Base-by-base conservation (phyloP, 1,140 invertebrate species). In the Propsilocerus akamusi region DNA sequence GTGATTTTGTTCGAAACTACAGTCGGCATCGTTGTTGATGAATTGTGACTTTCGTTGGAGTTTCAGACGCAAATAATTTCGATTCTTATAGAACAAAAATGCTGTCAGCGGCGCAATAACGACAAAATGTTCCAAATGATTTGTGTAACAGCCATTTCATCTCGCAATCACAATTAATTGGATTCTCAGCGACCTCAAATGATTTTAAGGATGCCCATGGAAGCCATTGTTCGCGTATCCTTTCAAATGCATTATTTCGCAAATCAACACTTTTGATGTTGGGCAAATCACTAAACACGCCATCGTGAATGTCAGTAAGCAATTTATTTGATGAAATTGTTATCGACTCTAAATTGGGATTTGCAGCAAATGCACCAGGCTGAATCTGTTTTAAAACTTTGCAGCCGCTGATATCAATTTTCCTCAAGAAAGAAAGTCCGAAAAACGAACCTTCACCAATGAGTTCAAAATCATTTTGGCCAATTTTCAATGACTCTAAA, bases 151-250 rank as follows among this genome's bases (percentile, higher is more conserved):
- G 14, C 84, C 84, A 88, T 14, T 82, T 62, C 2, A 86, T 57
- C 51, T 75, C 72, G 55, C 85, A 87, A 53, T 77, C 76, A 60
- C 85, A 88, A 26, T 75, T 62, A n/a, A 88, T 62, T 0, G 83
- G 82, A 57, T 87, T 87, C 52, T 85, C 83, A 22, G 78, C 78
- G 12, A 88, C 63, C 53, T 86, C 81, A 12, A 87, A 57, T 7
- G 72, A 69, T 14, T 73, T 70, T 6, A 87, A 62, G 55, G 83
- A 81, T 51, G 75, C 77, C 72, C 82, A 86, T 1, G 77, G 72
- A 11, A 82, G 74, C 28, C 84, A 68, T 0, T 77, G 75, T 61
- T 85, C 82, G 3, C 76, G 72, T 47, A 88, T 70, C 8, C 69
- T 74, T 20, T 70, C 66, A 49, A 88, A 79, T 0, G 75, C 78